Percentiles rank a stretch among this genome's conserved stretches.
These are phyloP conservation scores for Arctia plantaginis DNA, from an alignment of 2,888 invertebrate species.

Conservation along the genomic window DNA sequence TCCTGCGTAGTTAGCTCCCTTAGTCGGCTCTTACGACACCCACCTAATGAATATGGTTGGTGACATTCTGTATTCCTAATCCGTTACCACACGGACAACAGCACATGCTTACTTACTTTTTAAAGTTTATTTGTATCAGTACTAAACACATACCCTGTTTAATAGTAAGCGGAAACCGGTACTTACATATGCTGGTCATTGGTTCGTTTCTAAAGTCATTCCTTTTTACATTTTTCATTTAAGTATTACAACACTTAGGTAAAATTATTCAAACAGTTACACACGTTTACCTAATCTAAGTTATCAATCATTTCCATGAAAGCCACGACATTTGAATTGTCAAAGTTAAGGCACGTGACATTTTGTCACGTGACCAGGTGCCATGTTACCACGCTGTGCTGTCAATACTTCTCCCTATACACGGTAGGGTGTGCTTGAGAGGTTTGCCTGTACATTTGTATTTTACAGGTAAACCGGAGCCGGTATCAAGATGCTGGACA, in stretches of 20 bases:
- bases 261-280: background rate
- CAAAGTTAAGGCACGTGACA: background rate
- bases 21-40: too few species aligned
- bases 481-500: too few species aligned
- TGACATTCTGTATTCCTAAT: too few species aligned
- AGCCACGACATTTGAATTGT: background rate
- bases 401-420: background rate
- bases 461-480: too few species aligned
- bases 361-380: slow-evolving; percentile 6
- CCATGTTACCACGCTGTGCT: slow-evolving; percentile 3
- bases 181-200: background rate
- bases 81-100: too few species aligned
- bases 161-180: background rate
- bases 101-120: too few species aligned
- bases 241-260: background rate
- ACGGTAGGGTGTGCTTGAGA: too few species aligned
- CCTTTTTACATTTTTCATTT: background rate
- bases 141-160: too few species aligned
- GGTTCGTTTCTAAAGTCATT: background rate
- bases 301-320: background rate
- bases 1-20: too few species aligned
- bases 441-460: too few species aligned
- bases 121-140: too few species aligned
- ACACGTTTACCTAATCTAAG: background rate
- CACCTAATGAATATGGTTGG: too few species aligned